Base-by-base conservation (phyloP, 2,888 invertebrate genomes). In the Aphodius granarius region DNA sequence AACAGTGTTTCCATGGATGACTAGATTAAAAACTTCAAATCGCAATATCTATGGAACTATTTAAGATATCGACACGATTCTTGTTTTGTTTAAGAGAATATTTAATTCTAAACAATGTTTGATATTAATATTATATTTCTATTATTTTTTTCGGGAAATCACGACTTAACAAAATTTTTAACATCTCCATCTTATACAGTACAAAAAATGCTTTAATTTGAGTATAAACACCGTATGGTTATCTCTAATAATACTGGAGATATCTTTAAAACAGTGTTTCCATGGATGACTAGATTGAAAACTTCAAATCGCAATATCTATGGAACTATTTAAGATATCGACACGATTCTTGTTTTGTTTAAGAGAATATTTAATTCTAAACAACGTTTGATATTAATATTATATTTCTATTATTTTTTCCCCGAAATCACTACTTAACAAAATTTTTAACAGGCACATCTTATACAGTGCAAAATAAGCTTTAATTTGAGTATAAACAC, bases 401-500 rank as follows among this genome's bases (percentile, higher is more conserved):
- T 0, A 43, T 13, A 43, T 43, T 43, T 43, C 13, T 9, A 2
- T 43, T 2, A 1, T 2, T 1, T 43, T 43, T 43, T 2, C 43
- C 43, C 13, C 6, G 6, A 9, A 43, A 43, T 43, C 43, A 43
- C 9, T 15, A 15, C 6, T 0, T 65, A 15, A 19, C 19, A 65
- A 65, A 18, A 18, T 13, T 65, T 1, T 65, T 65, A 18, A 2
- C 5, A 1, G n/a, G 3, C n/a, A 5, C 19, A 65, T 18, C 9
- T 43, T 43, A 43, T 43, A 43, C 6, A 4, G 6, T 13, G 0
- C 19, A 18, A 65, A 65, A 65, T 15, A 65, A 9, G 16, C 65
- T 65, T 65, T 13, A 19, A 65, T 65, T 18, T 65, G 65, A 65
- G 19, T 65, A 65, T 19, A 65, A 65, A 65, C 65, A 65, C 65